These are phyloP conservation scores for Pteronotus mesoamericanus DNA, from an alignment of 2,797 vertebrate genomes.

Conservation along the genomic window DNA sequence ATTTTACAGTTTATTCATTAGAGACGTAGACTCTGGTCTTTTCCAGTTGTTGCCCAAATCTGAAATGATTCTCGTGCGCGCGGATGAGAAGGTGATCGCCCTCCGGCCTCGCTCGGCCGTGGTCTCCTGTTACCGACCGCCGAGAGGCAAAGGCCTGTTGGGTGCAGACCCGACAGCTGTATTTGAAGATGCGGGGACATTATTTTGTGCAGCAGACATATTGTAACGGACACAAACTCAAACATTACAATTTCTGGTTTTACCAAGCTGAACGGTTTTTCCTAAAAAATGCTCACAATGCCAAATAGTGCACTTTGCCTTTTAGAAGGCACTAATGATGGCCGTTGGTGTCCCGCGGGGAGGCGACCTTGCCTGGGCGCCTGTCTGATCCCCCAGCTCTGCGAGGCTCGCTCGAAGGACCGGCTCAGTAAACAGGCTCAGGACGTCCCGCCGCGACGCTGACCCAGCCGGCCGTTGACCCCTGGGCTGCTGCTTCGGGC, in stretches of 20 bases:
- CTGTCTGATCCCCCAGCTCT: neutral
- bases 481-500: neutral
- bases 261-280: neutral
- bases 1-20: neutral
- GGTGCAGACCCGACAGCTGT: neutral
- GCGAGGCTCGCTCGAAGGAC: neutral
- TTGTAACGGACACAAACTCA: neutral
- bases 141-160: fast-evolving
- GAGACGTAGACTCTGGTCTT: neutral
- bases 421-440: neutral
- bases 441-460: neutral
- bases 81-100: fast-evolving
- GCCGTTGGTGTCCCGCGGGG: neutral
- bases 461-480: neutral
- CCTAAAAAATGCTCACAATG: neutral
- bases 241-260: neutral
- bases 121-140: fast-evolving
- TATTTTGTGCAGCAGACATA: neutral
- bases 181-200: neutral
- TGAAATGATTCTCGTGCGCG: neutral
- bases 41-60: neutral
- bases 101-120: fast-evolving
- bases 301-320: neutral
- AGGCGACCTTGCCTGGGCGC: neutral
- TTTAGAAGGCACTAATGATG: neutral